These are phyloP conservation scores for Clinocottus analis DNA, from an alignment of 2,113 vertebrate genomes.

Conservation along the genomic window DNA sequence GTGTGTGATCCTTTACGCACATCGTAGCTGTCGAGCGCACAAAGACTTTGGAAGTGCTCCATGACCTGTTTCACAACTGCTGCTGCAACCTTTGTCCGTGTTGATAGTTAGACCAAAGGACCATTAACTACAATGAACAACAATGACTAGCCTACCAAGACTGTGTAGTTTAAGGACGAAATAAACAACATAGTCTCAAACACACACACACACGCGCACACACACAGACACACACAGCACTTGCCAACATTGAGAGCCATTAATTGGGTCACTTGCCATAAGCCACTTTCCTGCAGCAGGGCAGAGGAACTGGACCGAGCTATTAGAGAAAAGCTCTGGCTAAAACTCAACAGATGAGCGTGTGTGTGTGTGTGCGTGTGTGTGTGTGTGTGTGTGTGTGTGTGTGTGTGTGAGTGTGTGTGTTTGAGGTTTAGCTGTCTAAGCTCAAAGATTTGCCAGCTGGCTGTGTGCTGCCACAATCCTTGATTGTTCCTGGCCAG, in stretches of 20 bases:
- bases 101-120: too few species aligned
- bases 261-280: slow-evolving; percentile 49
- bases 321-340: slow-evolving; percentile 29
- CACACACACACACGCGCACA: slow-evolving; percentile 13
- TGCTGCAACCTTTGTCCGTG: too few species aligned
- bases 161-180: slow-evolving; percentile 1
- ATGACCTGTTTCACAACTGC: neutral
- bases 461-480: slow-evolving; percentile 45
- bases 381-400: neutral
- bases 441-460: slow-evolving; percentile 57
- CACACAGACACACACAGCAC: slow-evolving; percentile 3
- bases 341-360: slow-evolving; percentile 49
- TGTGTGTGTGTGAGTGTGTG: slow-evolving; percentile 14
- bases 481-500: slow-evolving; percentile 59
- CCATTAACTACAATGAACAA: neutral
- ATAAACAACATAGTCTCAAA: neutral
- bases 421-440: slow-evolving; percentile 41
- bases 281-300: slow-evolving; percentile 35
- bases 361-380: slow-evolving; percentile 15
- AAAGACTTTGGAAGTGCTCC: too few species aligned
- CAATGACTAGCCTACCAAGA: neutral
- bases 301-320: slow-evolving; percentile 15
- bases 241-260: slow-evolving; percentile 31
- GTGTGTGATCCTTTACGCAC: too few species aligned
- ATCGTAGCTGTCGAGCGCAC: too few species aligned